These are phyloP conservation scores for Athene cunicularia DNA, from an alignment of 2,113 vertebrate species.

Conservation along the genomic window DNA sequence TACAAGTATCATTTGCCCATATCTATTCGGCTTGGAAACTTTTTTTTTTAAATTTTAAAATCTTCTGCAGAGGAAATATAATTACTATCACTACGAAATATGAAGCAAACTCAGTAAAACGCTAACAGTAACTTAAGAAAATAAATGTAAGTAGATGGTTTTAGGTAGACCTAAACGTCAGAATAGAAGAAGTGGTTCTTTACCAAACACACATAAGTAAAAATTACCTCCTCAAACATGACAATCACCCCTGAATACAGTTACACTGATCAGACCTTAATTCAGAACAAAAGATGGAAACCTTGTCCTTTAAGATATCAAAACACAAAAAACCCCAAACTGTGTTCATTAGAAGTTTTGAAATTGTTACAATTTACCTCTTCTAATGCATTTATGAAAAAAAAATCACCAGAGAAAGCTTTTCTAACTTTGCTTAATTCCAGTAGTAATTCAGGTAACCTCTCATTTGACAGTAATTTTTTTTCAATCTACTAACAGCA, in stretches of 20 bases:
- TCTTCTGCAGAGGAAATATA: not conserved
- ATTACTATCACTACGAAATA: not conserved
- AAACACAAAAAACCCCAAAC: not conserved
- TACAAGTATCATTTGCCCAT: not conserved
- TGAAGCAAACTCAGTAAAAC: not conserved
- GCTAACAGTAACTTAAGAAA: not conserved
- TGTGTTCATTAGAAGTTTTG: accelerated
- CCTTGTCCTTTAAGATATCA: not conserved
- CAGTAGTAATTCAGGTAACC: not conserved
- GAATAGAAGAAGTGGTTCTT: not conserved
- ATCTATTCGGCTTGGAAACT: not conserved
- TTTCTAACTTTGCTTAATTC: not conserved
- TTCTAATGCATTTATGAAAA: not conserved
- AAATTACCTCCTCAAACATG: not conserved
- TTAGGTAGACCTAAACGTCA: not conserved
- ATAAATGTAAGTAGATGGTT: not conserved
- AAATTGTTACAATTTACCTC: not conserved
- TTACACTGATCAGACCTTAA: not conserved
- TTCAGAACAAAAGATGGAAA: not conserved
- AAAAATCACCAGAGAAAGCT: not conserved
- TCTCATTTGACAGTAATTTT: not conserved
- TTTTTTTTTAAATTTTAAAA: not conserved
- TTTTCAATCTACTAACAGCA: not conserved
- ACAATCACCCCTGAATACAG: not conserved
- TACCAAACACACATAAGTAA: accelerated